Evolutionary conservation across 1,140 invertebrate genomes (phyloP).

Genomic region (Pseudomyrmex sp.): DNA sequence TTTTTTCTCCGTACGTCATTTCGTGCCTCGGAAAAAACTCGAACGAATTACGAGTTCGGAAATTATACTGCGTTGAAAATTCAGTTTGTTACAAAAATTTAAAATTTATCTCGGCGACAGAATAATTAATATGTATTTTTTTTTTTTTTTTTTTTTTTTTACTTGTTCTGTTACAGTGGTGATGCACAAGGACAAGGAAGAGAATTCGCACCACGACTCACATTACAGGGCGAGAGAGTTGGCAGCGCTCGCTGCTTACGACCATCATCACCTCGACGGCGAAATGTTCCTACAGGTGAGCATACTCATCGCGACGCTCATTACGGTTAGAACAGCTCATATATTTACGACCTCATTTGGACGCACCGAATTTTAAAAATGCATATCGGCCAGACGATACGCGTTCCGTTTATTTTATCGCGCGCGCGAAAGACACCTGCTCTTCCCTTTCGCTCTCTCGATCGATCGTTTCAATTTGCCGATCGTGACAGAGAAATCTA

Average conservation of each 20-base stretch:
- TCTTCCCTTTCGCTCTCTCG: constrained; percentile 29
- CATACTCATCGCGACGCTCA: constrained; percentile 22
- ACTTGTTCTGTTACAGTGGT: constrained; percentile 90
- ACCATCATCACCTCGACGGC: constrained; percentile 95
- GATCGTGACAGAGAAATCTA: constrained; percentile 29
- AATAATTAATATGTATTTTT: too few species aligned
- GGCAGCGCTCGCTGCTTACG: constrained; percentile 93
- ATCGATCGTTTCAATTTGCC: constrained; percentile 41
- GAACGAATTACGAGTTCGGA: constrained; percentile 4
- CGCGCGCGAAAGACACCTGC: constrained; percentile 33
- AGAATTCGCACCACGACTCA: constrained; percentile 88
- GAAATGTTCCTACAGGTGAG: constrained; percentile 98
- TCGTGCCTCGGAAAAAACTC: neutral
- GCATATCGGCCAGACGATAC: neutral
- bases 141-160: too few species aligned
- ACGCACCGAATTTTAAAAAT: constrained; percentile 50
- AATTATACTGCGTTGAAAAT: neutral
- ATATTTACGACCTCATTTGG: constrained; percentile 54
- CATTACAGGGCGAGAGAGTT: constrained; percentile 92
- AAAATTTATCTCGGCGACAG: too few species aligned
- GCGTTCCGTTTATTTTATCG: constrained; percentile 41
- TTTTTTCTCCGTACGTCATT: constrained; percentile 8
- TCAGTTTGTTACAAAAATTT: too few species aligned
- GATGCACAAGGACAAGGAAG: constrained; percentile 96
- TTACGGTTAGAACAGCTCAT: constrained; percentile 38